These are phyloP conservation scores for Ramphastos sulfuratus DNA, from an alignment of 2,113 vertebrate genomes.

Conservation along the genomic window DNA sequence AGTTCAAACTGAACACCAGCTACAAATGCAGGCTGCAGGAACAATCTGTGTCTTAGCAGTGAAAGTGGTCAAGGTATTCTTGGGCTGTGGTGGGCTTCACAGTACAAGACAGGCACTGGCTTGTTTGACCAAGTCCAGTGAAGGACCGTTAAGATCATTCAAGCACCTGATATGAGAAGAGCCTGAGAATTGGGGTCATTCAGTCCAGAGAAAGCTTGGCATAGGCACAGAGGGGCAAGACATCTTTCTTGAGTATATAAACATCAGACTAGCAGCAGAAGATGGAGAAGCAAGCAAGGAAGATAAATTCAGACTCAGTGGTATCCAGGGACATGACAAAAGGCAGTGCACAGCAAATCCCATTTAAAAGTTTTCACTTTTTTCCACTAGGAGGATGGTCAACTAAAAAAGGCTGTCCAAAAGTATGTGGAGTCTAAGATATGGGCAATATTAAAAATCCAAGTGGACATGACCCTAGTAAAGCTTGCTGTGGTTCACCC, in stretches of 20 bases:
- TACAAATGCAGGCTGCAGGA: background rate
- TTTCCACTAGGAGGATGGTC: accelerated
- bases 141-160: background rate
- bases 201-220: background rate
- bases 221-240: background rate
- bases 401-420: background rate
- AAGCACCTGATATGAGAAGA: background rate
- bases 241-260: background rate
- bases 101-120: background rate
- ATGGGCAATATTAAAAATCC: background rate
- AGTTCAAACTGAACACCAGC: background rate
- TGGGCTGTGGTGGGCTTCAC: background rate
- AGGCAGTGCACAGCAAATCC: background rate
- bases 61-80: accelerated
- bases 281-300: background rate
- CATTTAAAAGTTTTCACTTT: accelerated
- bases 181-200: background rate
- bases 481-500: background rate
- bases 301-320: background rate
- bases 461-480: background rate
- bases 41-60: background rate
- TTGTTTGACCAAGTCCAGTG: background rate
- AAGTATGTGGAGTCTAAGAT: background rate
- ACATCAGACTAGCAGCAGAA: background rate
- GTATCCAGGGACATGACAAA: background rate